Base-by-base conservation (phyloP, 1,140 invertebrate species). In the Physella acuta region DNA sequence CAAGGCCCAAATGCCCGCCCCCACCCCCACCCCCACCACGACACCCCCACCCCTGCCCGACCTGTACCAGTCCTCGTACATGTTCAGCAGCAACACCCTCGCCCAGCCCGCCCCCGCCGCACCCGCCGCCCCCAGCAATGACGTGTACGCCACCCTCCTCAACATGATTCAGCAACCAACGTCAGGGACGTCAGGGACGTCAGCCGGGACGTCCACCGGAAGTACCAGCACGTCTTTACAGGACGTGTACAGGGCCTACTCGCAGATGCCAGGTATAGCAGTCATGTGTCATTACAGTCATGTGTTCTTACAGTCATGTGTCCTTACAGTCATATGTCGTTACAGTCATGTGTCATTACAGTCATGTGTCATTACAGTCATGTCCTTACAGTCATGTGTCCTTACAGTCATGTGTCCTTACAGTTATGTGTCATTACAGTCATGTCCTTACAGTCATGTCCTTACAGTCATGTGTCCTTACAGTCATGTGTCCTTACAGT, bases 41-140 rank as follows among this genome's bases (percentile, higher is more conserved):
- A 60, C 58, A 24, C 58, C 58, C 16, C 58, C 58, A 36, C 58
- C 58, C 11, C 58, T 60, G 5, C 58, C 58, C 1, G 58, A 60
- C 58, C 58, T 60, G 24, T 60, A 60, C 31, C 58, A 60, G 33
- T 16, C 30, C 4, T 34, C 31, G 11, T 60, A 60, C 58, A 34
- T 34, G 3, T 60, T 60, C 58, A 60, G 58, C 58, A 60, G 58
- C n/a, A 60, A 5, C 31, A 60, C 28, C 58, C 30, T 16, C 26
- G 24, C 11, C 24, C 52, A n/a, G 52, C 39, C 39, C 8, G 8
- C 8, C 8, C 8, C 39, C 39, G 20, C 8, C 20, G 11, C 52
- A 55, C 52, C 52, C 5, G 26, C 28, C n/a, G 37, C 58, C 17
- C 3, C 3, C 3, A 60, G 16, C 31, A 36, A 1, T 3, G 5